Base-by-base conservation (phyloP, 1,140 invertebrate genomes). In the Sitodiplosis mosellana region DNA sequence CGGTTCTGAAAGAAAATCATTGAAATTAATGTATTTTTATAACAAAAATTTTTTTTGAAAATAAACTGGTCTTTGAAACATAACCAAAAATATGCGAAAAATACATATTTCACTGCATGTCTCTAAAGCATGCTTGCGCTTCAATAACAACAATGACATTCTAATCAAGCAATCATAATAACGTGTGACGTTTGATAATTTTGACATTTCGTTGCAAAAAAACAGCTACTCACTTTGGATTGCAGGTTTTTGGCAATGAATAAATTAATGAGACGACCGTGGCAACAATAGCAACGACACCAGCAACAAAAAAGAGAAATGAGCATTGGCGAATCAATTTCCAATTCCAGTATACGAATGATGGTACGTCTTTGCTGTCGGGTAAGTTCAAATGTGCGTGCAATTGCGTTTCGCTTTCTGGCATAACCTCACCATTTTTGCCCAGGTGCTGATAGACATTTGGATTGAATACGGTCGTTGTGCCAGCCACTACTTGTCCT, bases 261-360 rank as follows among this genome's bases (percentile, higher is more conserved):
- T 72, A 66, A 18, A 85, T 78, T 64, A 82, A 72, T 8, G 73
- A 74, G 46, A 84, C 70, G 2, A 83, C 78, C 1, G 82, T 64
- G 1, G 74, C 78, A 43, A 80, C 63, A 61, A 81, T 81, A 2
- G 75, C 80, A 11, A 78, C 60, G 7, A 85, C 59, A 14, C 73
- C 66, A 7, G 80, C 80, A 43, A 84, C 60, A 37, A 81, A 74
- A 6, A 77, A 63, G 73, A 80, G 83, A 46, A 83, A 73, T 41
- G 80, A 75, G 33, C 75, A 66, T 58, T 79, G 80, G 46, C 83
- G 66, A 50, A 87, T 84, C 1, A 83, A 51, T 1, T 72, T 71
- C 83, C 83, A 87, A 59, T 86, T 85, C 83, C 83, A 87, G 45
- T 76, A 77, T 50, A 82, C 77, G 58, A 87, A 87, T 50, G 54